Percentiles rank a stretch among this genome's conserved stretches.
Conservation (phyloP, 2,113 vertebrate genomes). For the Tenrec ecaudatus region DNA sequence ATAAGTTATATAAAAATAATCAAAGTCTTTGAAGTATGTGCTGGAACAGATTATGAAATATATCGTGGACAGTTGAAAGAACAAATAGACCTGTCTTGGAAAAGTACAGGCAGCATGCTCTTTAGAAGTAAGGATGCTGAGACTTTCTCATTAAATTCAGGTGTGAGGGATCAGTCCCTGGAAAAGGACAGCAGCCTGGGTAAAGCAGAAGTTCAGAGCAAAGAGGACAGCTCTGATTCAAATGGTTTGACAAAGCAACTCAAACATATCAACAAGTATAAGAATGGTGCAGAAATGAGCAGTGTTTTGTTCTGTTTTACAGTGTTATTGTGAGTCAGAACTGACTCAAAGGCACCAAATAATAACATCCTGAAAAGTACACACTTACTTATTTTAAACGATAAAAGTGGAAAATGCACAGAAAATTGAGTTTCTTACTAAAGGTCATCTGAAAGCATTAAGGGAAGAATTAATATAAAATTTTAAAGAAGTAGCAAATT, state of each 20-base stretch:
- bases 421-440: slow-evolving; percentile 56
- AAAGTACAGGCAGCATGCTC: too few species aligned
- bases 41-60: too few species aligned
- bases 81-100: too few species aligned
- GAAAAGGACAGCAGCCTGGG: background rate
- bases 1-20: too few species aligned
- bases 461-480: slow-evolving; percentile 56
- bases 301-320: background rate
- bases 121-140: too few species aligned
- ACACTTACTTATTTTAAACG: background rate
- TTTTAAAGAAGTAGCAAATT: slow-evolving; percentile 25
- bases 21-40: too few species aligned
- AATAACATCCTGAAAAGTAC: background rate
- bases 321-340: background rate
- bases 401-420: background rate
- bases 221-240: background rate
- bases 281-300: background rate
- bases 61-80: too few species aligned
- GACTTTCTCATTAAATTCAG: too few species aligned
- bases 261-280: background rate
- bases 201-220: background rate
- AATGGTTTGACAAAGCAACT: background rate
- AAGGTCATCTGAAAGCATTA: slow-evolving; percentile 49
- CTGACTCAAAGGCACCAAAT: background rate
- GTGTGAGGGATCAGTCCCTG: background rate